Evolutionary conservation across 2,113 vertebrate genomes (phyloP), one percentile per base, ranked within the genome.

Genomic region (Collichthys lucidus): DNA sequence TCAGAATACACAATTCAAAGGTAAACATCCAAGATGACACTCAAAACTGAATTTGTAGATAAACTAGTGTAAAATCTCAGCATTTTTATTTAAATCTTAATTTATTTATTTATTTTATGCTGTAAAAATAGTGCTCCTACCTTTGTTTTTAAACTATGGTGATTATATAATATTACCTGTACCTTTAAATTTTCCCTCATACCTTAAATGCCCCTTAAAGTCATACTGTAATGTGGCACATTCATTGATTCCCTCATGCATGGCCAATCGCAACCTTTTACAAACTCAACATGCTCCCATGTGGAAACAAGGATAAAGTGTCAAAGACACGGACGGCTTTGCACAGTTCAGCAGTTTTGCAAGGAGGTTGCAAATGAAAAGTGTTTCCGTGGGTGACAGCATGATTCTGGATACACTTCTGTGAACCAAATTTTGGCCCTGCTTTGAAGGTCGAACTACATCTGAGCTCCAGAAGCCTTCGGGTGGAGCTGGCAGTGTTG

Each of bases 371-470:
- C 2, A n/a, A 77, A 49, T 61, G 35, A 14, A 44, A 65, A 74
- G 24, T 40, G 68, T 81, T 70, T 80, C 66, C 47, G 47, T 59
- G 53, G 68, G 26, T 57, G 73, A 82, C 26, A 22, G 78, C 71
- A 20, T 35, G 72, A 74, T 49, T 64, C 63, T 79, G 75, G 66
- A 63, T 56, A 49, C 44, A 47, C 56, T 64, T 64, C 55, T 65
- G 72, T 72, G 61, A 71, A 63, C 29, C 20, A 31, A 19, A 52
- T 77, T 50, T 77, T 44, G 8, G 64, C 55, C 44, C 20, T 6
- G 49, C 31, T 75, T 56, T 88, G 59, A 86, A 88, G 83, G 80
- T 82, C 76, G 73, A 67, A 65, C 49, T 40, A 20, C 26, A 65
- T 53, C 63, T 15, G 65, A 69, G 61, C 40, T 69, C 5, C 35